A percentile compares a stretch with the other conserved stretches of the same genome.
These are phyloP conservation scores for Addax nasomaculatus DNA, from an alignment of 2,113 vertebrate genomes.

Conservation along the genomic window DNA sequence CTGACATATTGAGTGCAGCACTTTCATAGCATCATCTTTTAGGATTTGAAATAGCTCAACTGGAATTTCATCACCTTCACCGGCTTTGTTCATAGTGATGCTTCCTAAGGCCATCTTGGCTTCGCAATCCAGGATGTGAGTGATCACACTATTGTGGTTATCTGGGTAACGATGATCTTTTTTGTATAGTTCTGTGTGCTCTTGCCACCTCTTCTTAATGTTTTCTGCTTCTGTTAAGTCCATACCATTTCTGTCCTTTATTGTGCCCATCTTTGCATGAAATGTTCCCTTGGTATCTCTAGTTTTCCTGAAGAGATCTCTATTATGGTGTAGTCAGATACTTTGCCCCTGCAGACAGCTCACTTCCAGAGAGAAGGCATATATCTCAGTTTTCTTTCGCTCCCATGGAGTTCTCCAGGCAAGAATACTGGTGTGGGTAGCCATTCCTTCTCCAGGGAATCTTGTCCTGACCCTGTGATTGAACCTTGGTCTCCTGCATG, in stretches of 20 bases:
- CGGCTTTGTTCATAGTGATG: neutral
- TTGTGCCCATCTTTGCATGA: neutral
- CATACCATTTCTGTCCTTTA: neutral
- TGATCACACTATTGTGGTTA: neutral
- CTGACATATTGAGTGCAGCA: neutral
- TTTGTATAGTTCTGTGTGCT: neutral
- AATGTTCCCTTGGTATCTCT: neutral
- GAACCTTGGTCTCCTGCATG: neutral
- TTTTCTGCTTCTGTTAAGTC: neutral
- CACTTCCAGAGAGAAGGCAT: neutral
- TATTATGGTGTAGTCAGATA: neutral
- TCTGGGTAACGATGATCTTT: neutral
- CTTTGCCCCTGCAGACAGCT: neutral
- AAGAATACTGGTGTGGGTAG: neutral
- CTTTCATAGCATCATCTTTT: neutral
- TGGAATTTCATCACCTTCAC: neutral
- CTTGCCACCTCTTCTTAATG: neutral
- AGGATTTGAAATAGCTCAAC: neutral
- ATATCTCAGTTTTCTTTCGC: neutral
- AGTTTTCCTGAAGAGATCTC: neutral
- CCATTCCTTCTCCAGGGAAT: neutral
- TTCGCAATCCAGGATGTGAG: neutral
- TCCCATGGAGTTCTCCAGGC: neutral
- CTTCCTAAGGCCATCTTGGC: neutral
- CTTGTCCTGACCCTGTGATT: neutral